Evolutionary conservation across 2,113 vertebrate genomes (phyloP), one percentile per base, ranked within the genome.

Genomic region (Calyptommatus sinebrachiatus): DNA sequence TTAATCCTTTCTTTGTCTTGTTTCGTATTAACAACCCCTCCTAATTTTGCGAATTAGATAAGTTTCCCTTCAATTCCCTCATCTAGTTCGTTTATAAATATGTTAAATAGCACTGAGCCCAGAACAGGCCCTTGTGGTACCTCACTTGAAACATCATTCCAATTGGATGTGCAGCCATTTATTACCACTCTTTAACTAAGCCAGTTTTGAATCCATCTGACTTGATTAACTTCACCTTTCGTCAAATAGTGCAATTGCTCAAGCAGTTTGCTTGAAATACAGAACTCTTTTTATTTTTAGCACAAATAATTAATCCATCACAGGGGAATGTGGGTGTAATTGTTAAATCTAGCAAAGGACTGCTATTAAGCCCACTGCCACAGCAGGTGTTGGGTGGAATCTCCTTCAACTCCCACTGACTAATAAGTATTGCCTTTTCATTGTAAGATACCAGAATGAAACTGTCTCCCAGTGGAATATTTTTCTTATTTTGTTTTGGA

Each of bases 301-400:
- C 95, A 93, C 86, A 91, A 93, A 87, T 89, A 90, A 94, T 95
- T 95, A 94, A 89, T 89, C 89, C 93, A 89, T 94, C 86, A 73
- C 80, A 71, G 83, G 81, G 87, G 89, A 91, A 90, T 73, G 92
- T 95, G 89, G 92, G 92, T 93, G 89, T 92, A 91, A 93, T 94
- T 94, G 88, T 93, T 91, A 91, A 85, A 91, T 90, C 80, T 87
- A 65, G 85, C 84, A 89, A 88, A 92, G 91, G 87, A 90, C 86
- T 94, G 84, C 91, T 83, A 28, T 94, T 92, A 91, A 92, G 84
- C 77, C 1, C 88, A 82, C 88, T 91, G 92, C 87, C 88, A 77
- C 53, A 83, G 87, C 81, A 92, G 91, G 88, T 94, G 88, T 86
- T 89, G 88, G 88, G 86, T 91, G 89, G 88, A 84, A 88, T 88